Evolutionary conservation across 2,797 vertebrate genomes (phyloP).

Genomic region (Phoeniculus purpureus): DNA sequence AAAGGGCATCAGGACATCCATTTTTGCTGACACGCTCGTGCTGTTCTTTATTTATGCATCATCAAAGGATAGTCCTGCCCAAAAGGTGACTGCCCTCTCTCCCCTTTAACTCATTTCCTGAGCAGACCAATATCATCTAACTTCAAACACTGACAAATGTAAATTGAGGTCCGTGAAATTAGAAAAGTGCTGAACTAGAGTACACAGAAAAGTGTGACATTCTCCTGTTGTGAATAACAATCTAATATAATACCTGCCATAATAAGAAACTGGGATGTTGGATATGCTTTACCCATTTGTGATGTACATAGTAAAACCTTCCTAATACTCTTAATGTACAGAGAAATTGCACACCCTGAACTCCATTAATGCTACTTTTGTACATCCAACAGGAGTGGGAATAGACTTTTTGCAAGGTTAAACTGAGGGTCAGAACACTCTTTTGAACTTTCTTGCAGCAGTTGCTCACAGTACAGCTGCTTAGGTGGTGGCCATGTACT

Average conservation of each 20-base stretch:
- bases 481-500: conserved; percentile 9
- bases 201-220: conserved; percentile 56
- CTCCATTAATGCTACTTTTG: conserved; percentile 48
- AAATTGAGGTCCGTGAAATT: conserved; percentile 70
- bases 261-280: conserved; percentile 27
- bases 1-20: conserved; percentile 24
- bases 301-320: conserved; percentile 32
- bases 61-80: conserved; percentile 44
- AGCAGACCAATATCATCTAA: conserved; percentile 58
- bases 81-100: conserved; percentile 47
- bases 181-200: conserved; percentile 71
- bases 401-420: conserved; percentile 43
- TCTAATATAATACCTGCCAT: conserved; percentile 8
- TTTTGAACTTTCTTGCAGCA: conserved; percentile 32
- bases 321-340: not conserved
- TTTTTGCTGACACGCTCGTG: conserved; percentile 33
- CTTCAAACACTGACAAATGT: conserved; percentile 70
- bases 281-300: conserved; percentile 39
- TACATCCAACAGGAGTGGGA: not conserved
- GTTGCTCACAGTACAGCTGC: conserved; percentile 15
- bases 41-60: conserved; percentile 66
- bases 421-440: conserved; percentile 12
- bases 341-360: not conserved
- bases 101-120: conserved; percentile 49
- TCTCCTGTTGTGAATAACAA: conserved; percentile 62